A percentile compares a stretch with the other conserved stretches of the same genome.
Evolutionary conservation across 2,113 vertebrate species (phyloP).

Genomic region (Passerina amoena): DNA sequence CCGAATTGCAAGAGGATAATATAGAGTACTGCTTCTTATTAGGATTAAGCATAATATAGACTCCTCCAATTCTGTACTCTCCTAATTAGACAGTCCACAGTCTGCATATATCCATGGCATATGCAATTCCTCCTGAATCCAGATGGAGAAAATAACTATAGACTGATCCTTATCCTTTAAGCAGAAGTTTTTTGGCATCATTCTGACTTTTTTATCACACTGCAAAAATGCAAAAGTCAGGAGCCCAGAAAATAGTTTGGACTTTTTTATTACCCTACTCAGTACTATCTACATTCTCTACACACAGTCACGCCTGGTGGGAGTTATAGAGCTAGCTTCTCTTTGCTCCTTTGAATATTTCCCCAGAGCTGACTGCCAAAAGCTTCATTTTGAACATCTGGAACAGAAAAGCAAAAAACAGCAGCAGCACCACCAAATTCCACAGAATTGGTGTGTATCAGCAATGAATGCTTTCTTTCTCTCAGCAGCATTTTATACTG

Average conservation of each 20-base stretch:
- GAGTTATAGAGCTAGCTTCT: background rate
- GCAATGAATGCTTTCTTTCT: background rate
- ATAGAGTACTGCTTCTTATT: background rate
- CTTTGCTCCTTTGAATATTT: background rate
- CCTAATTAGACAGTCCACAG: background rate
- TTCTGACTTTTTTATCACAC: background rate
- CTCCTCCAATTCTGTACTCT: background rate
- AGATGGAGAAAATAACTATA: background rate
- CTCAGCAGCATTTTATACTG: background rate
- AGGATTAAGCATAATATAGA: background rate
- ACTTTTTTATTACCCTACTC: background rate
- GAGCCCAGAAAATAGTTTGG: background rate
- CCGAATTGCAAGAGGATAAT: background rate
- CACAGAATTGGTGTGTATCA: background rate
- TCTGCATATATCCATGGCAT: background rate
- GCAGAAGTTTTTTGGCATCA: background rate
- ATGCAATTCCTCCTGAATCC: background rate
- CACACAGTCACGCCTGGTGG: accelerated
- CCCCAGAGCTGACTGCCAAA: background rate
- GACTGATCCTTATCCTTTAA: background rate
- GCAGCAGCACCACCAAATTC: background rate
- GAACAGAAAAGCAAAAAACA: background rate
- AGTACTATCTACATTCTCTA: background rate
- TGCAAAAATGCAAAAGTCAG: background rate
- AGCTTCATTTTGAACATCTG: slow-evolving; percentile 31